These are phyloP conservation scores for Encarsia formosa DNA, from an alignment of 2,888 invertebrate species.

Conservation along the genomic window DNA sequence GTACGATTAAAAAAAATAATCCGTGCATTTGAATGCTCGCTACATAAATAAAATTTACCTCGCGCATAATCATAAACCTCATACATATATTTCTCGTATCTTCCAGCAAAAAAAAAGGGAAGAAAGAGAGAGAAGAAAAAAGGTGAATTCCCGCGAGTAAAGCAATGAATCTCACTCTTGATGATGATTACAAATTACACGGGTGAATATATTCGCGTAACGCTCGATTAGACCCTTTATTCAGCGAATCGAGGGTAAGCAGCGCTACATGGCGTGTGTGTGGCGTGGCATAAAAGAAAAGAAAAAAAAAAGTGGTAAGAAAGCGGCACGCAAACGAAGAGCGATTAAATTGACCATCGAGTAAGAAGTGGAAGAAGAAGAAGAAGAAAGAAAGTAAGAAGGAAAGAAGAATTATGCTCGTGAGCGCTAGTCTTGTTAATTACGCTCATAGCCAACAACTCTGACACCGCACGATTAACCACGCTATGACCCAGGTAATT, in stretches of 20 bases:
- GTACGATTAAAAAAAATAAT: no score
- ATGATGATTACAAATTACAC: conserved; percentile 22
- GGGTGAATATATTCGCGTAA: conserved; percentile 18
- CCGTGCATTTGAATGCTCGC: no score
- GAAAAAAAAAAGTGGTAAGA: not conserved
- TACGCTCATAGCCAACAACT: not conserved
- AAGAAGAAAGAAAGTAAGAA: no score
- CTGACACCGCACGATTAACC: conserved; percentile 1
- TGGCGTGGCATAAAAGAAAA: not conserved
- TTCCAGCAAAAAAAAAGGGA: not conserved
- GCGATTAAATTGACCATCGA: conserved; percentile 21
- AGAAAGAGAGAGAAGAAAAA: not conserved
- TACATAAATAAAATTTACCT: no score
- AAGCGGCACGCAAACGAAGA: conserved; percentile 8
- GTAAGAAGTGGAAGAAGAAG: not conserved
- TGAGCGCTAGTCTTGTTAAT: conserved; percentile 15
- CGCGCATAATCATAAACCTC: no score
- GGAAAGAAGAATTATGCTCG: no score
- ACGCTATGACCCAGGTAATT: conserved; percentile 6
- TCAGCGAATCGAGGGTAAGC: conserved; percentile 8
- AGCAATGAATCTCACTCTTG: conserved; percentile 9
- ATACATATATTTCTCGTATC: no score
- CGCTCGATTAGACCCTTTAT: conserved; percentile 19
- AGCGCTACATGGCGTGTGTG: not conserved
- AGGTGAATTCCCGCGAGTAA: not conserved